phyloP scores from a whole-genome alignment of 2,888 invertebrate species.

The Gymnosoma rotundatum region DNA sequence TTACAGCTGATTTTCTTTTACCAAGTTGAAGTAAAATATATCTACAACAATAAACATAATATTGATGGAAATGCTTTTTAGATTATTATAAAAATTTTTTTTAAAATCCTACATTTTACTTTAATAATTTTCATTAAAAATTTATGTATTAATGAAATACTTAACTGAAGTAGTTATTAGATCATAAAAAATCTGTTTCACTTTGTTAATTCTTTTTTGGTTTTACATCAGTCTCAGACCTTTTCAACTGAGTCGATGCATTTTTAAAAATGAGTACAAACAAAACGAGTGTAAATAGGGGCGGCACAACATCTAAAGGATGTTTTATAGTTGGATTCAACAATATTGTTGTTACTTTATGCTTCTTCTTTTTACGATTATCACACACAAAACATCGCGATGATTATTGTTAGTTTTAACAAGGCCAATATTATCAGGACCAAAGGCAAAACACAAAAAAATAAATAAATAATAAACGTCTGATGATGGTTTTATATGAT shows the following conservation, averaged over 20 bases:
- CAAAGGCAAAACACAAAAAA: constrained; percentile 43
- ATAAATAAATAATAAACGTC: constrained; percentile 22
- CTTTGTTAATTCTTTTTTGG: background rate
- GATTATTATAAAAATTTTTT: too few relatives aligned
- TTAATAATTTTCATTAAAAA: too few relatives aligned
- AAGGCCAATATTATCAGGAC: constrained; percentile 58
- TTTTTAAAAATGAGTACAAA: constrained; percentile 8
- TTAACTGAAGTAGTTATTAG: background rate
- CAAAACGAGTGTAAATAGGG: background rate
- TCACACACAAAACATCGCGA: constrained; percentile 19
- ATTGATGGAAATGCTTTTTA: too few relatives aligned
- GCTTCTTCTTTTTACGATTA: constrained; percentile 36
- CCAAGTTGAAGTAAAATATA: too few relatives aligned
- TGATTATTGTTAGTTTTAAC: constrained; percentile 50
- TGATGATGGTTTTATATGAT: constrained; percentile 36
- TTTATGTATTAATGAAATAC: too few relatives aligned
- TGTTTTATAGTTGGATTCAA: constrained; percentile 34
- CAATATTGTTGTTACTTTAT: constrained; percentile 34
- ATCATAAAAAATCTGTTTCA: constrained; percentile 1
- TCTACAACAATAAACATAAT: too few relatives aligned
- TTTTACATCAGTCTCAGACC: background rate
- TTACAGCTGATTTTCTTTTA: too few relatives aligned
- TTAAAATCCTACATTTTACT: too few relatives aligned
- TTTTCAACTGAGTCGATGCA: background rate
- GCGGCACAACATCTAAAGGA: constrained; percentile 46